Evolutionary conservation across 2,113 vertebrate species (phyloP).

Genomic region (Protobothrops flavoviridis): DNA sequence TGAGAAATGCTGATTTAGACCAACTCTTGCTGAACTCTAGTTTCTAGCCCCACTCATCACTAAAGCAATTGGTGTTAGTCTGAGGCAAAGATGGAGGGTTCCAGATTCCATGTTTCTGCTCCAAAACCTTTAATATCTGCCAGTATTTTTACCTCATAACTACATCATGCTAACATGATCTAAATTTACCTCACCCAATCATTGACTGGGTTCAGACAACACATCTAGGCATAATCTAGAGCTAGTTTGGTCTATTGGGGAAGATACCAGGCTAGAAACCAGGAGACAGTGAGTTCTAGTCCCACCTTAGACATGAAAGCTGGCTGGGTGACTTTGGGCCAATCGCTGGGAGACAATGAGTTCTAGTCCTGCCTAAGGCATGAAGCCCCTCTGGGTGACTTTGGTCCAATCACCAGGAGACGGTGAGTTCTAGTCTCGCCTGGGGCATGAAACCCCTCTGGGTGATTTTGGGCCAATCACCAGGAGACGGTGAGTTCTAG

Average conservation of each 20-base stretch:
- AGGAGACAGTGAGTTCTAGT: background rate
- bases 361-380: background rate
- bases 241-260: background rate
- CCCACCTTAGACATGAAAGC: background rate
- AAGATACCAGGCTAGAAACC: background rate
- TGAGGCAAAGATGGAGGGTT: background rate
- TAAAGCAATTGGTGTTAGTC: background rate
- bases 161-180: background rate
- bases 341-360: background rate
- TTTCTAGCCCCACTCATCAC: background rate
- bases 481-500: background rate
- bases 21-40: background rate
- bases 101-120: background rate
- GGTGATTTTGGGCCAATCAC: no score
- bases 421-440: no score
- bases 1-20: background rate
- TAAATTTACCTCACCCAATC: background rate
- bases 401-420: no score
- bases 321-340: background rate
- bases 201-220: background rate
- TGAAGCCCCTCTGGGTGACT: background rate
- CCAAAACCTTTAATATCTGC: background rate
- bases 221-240: background rate
- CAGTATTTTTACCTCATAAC: background rate
- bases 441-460: rapidly evolving